Conservation (phyloP, 1,140 invertebrate genomes). For the Atta texana region DNA sequence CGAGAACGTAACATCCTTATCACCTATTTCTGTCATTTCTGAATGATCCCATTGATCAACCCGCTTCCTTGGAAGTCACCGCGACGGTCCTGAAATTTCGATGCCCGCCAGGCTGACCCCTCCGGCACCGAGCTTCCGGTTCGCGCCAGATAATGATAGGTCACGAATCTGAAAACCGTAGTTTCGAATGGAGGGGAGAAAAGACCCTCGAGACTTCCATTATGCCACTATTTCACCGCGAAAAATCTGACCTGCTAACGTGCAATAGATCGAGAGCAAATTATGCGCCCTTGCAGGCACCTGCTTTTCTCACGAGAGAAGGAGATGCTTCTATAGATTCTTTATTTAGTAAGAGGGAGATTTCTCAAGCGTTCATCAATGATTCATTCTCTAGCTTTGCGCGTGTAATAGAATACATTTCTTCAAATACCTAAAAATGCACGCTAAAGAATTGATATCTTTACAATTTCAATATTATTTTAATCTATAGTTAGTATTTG, state of each 20-base stretch:
- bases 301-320: slow-evolving; percentile 59
- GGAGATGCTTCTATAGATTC: slow-evolving; percentile 51
- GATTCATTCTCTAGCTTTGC: slow-evolving; percentile 5
- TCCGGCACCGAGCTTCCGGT: slow-evolving; percentile 69
- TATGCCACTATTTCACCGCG: slow-evolving; percentile 68
- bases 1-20: slow-evolving; percentile 50
- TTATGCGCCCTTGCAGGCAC: slow-evolving; percentile 63
- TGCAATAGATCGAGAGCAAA: slow-evolving; percentile 68
- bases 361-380: slow-evolving; percentile 31
- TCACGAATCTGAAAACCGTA: slow-evolving; percentile 61
- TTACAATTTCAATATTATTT: slow-evolving; percentile 6
- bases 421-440: background rate
- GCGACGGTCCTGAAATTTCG: slow-evolving; percentile 35
- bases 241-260: slow-evolving; percentile 72
- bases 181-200: slow-evolving; percentile 19
- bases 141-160: slow-evolving; percentile 74
- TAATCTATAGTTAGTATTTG: background rate
- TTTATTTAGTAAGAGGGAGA: slow-evolving; percentile 53
- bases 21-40: slow-evolving; percentile 48
- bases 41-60: slow-evolving; percentile 31
- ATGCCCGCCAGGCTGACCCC: slow-evolving; percentile 27
- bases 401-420: background rate
- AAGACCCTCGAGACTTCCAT: slow-evolving; percentile 61
- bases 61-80: slow-evolving; percentile 66
- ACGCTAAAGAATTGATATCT: background rate